Evolutionary conservation across 2,797 vertebrate species (phyloP).

Genomic region (Otolemur crassicaudatus): DNA sequence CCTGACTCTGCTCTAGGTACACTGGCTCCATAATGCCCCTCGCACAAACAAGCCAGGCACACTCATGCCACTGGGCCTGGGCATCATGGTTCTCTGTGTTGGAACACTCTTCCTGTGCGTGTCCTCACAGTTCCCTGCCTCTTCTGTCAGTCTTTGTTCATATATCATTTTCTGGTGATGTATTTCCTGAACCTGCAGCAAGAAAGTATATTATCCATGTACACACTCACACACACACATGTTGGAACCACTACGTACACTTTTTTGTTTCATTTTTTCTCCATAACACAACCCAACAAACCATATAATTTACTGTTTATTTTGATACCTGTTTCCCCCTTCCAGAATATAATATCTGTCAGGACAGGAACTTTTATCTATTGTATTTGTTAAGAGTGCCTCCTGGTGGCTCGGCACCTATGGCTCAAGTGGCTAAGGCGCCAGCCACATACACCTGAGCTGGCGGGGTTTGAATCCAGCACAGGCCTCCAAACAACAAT

Average conservation of each 20-base stretch:
- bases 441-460: too few species aligned
- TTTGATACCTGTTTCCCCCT: not conserved
- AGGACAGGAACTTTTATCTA: not conserved
- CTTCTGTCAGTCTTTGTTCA: not conserved
- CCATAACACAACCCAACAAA: not conserved
- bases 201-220: not conserved
- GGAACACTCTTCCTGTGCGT: not conserved
- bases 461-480: too few species aligned
- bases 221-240: not conserved
- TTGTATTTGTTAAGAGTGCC: not conserved
- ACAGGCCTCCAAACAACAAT: too few species aligned
- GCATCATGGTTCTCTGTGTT: not conserved
- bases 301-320: not conserved
- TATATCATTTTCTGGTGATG: not conserved
- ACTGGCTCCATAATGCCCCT: not conserved
- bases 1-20: not conserved
- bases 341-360: not conserved
- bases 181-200: not conserved
- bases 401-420: too few species aligned
- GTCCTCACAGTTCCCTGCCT: not conserved
- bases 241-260: not conserved
- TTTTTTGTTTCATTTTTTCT: constrained; percentile 26
- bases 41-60: not conserved
- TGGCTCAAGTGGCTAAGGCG: too few species aligned
- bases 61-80: not conserved